Percentiles rank a stretch among this genome's conserved stretches.
Conservation (phyloP, 2,113 vertebrate genomes). For the Xerus inauris region DNA sequence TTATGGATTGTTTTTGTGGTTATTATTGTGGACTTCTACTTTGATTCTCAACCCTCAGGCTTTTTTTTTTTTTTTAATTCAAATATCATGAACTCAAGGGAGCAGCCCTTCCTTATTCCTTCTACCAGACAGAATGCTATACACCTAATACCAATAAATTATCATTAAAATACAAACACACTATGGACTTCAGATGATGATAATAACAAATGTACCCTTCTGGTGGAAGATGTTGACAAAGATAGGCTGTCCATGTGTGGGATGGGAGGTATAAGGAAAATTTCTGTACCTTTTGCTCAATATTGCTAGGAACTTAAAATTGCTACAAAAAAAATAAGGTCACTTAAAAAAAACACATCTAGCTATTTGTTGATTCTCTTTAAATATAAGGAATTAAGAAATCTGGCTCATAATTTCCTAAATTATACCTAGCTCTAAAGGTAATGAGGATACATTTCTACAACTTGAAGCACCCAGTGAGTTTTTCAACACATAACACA, state of each 20-base stretch:
- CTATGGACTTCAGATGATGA: not conserved
- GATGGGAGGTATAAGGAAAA: not conserved
- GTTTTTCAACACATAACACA: not conserved
- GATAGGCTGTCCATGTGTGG: too few relatives aligned
- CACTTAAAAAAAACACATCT: not conserved
- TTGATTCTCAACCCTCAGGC: not conserved
- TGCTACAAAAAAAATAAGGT: not conserved
- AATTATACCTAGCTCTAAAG: not conserved
- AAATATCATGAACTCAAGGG: not conserved
- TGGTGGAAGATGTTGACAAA: not conserved
- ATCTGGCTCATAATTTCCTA: not conserved
- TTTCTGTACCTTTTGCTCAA: not conserved
- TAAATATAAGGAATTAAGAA: slow-evolving; percentile 27
- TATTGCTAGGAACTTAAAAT: not conserved
- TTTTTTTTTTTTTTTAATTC: not conserved
- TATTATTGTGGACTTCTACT: not conserved
- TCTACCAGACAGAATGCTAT: not conserved
- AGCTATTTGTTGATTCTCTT: not conserved
- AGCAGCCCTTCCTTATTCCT: not conserved
- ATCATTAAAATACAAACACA: not conserved
- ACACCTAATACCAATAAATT: not conserved
- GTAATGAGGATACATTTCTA: not conserved
- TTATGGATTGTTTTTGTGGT: not conserved
- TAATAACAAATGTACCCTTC: not conserved
- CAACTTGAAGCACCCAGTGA: not conserved